Evolutionary conservation across 2,888 invertebrate species (phyloP).

Genomic region (Prosopocoilus inquinatus): DNA sequence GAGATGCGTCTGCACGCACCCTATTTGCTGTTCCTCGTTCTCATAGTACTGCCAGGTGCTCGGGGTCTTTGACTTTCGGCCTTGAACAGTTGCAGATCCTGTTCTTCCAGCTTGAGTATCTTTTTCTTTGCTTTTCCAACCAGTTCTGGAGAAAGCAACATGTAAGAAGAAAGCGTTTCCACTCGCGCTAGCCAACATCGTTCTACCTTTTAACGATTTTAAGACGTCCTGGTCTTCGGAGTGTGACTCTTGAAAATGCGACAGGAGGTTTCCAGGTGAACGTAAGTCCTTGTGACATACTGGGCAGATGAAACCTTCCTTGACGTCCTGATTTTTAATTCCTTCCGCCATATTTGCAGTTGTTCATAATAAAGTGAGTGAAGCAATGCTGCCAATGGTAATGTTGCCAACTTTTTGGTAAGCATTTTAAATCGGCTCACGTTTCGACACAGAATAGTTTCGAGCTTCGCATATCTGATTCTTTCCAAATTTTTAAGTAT

Average conservation of each 20-base stretch:
- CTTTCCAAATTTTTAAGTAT: too few species aligned
- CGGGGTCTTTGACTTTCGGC: slow-evolving; percentile 36
- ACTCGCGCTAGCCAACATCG: not conserved
- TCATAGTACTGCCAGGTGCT: slow-evolving; percentile 45
- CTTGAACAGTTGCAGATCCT: slow-evolving; percentile 61
- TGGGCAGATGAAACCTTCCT: slow-evolving; percentile 94
- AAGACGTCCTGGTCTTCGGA: slow-evolving; percentile 83
- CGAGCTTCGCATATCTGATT: too few species aligned
- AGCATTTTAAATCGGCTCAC: too few species aligned
- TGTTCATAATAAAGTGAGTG: not conserved
- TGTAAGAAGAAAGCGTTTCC: slow-evolving; percentile 1
- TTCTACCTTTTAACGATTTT: slow-evolving; percentile 71
- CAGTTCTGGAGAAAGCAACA: slow-evolving; percentile 51
- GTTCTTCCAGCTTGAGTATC: slow-evolving; percentile 73
- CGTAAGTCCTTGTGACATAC: slow-evolving; percentile 90
- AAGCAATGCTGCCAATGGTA: too few species aligned
- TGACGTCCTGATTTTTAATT: slow-evolving; percentile 58
- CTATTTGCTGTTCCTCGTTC: slow-evolving; percentile 64
- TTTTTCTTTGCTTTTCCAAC: slow-evolving; percentile 90
- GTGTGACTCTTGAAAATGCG: slow-evolving; percentile 87
- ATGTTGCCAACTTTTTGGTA: too few species aligned
- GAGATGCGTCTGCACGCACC: slow-evolving; percentile 64
- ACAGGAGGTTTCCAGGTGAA: slow-evolving; percentile 76
- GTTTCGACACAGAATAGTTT: too few species aligned
- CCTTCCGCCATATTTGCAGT: slow-evolving; percentile 31